Evolutionary conservation across 35 echinoderm and acorn worm species (phyloP).

Genomic region (Strongylocentrotus purpuratus): DNA sequence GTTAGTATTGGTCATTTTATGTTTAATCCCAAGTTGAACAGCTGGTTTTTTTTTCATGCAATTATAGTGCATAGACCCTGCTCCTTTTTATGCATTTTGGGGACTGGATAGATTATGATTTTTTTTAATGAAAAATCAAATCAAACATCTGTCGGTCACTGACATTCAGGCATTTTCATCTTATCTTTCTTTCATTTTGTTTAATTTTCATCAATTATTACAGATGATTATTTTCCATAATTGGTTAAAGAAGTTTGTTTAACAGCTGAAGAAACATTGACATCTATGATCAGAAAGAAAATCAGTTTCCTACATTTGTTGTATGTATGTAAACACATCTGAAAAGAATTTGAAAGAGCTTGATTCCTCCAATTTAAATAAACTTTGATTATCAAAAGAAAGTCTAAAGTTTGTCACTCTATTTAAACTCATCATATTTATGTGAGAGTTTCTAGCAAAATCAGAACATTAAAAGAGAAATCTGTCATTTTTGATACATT

Average conservation of each 20-base stretch:
- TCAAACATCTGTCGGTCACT: not conserved
- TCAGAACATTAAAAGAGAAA: too few relatives aligned
- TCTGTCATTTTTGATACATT: too few relatives aligned
- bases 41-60: not conserved
- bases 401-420: too few relatives aligned
- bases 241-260: not conserved
- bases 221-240: too few relatives aligned
- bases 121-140: not conserved
- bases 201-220: not conserved
- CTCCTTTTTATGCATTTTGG: not conserved
- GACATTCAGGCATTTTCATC: not conserved
- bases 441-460: too few relatives aligned
- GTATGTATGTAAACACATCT: not conserved
- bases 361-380: too few relatives aligned
- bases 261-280: constrained; percentile 2
- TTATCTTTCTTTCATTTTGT: not conserved
- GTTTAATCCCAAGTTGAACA: not conserved
- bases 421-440: too few relatives aligned
- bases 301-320: not conserved
- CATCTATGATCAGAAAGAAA: not conserved
- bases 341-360: too few relatives aligned
- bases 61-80: not conserved
- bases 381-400: too few relatives aligned
- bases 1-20: not conserved
- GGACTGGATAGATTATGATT: not conserved